These are phyloP conservation scores for Leptonema lineaticorne DNA, from an alignment of 1,140 invertebrate species.

Conservation along the genomic window DNA sequence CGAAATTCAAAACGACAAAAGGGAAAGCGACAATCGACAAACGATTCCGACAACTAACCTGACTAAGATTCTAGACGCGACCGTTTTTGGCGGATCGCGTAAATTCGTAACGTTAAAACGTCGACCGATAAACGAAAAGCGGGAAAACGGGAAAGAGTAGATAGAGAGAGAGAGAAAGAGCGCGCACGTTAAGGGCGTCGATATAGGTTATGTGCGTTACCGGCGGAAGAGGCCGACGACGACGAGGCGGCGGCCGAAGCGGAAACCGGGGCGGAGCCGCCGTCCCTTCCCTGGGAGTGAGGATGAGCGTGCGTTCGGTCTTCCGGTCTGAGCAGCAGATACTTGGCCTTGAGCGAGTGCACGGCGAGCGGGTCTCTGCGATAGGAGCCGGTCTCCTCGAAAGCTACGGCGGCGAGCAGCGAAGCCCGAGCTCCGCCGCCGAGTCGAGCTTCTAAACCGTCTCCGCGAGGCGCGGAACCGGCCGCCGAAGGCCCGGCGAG, in stretches of 20 bases:
- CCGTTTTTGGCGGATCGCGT: no score
- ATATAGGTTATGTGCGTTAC: neutral
- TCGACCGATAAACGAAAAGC: neutral
- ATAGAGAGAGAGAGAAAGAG: neutral
- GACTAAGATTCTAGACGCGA: no score
- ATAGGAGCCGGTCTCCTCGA: constrained; percentile 17
- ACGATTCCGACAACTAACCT: no score
- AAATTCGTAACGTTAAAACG: neutral
- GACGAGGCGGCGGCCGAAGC: neutral
- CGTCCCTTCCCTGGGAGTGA: no score
- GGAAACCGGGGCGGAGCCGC: neutral
- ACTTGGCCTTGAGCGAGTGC: constrained; percentile 7
- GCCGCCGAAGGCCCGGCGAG: neutral
- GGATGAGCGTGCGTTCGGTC: neutral
- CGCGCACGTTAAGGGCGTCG: neutral
- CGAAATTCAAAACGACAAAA: no score
- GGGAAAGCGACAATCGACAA: no score
- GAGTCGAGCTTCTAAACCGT: neutral
- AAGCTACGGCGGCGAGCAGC: neutral
- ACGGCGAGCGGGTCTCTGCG: neutral
- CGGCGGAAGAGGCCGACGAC: neutral
- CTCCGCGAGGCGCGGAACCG: neutral
- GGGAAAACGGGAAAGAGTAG: neutral
- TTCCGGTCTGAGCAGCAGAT: neutral
- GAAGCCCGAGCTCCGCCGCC: neutral